A percentile compares a stretch with the other conserved stretches of the same genome.
Conservation (phyloP, 2,797 vertebrate genomes). For the Rhodeus uyekii region DNA sequence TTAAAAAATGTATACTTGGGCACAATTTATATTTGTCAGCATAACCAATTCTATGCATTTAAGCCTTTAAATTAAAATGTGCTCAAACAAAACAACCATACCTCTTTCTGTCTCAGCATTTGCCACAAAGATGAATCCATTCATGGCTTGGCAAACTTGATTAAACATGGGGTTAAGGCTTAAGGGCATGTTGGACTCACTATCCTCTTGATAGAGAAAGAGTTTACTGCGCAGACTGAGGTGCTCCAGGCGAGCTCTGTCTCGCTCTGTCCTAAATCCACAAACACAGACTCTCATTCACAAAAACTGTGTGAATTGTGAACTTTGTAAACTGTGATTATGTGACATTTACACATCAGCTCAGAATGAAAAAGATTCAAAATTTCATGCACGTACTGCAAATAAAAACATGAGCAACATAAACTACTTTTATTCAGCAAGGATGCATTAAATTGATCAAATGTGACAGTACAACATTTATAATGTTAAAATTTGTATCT, state of each 20-base stretch:
- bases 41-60: not conserved
- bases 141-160: conserved; percentile 86
- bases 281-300: conserved; percentile 25
- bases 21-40: not conserved
- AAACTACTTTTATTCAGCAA: not conserved
- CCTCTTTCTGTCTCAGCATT: conserved; percentile 86
- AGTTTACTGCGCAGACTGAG: conserved; percentile 83
- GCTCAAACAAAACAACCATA: conserved; percentile 62
- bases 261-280: conserved; percentile 84
- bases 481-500: not conserved
- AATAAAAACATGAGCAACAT: not conserved
- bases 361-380: not conserved
- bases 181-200: conserved; percentile 71
- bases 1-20: not conserved
- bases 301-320: too few species aligned
- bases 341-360: not conserved
- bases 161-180: conserved; percentile 85
- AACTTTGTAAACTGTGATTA: too few species aligned
- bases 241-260: conserved; percentile 81
- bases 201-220: conserved; percentile 75
- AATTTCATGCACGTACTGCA: not conserved
- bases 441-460: not conserved
- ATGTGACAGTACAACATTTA: not conserved
- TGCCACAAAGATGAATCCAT: conserved; percentile 94
- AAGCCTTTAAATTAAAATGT: not conserved